A percentile compares a stretch with the other conserved stretches of the same genome.
Evolutionary conservation across 2,888 invertebrate genomes (phyloP).

Genomic region (Ellobium chinense): DNA sequence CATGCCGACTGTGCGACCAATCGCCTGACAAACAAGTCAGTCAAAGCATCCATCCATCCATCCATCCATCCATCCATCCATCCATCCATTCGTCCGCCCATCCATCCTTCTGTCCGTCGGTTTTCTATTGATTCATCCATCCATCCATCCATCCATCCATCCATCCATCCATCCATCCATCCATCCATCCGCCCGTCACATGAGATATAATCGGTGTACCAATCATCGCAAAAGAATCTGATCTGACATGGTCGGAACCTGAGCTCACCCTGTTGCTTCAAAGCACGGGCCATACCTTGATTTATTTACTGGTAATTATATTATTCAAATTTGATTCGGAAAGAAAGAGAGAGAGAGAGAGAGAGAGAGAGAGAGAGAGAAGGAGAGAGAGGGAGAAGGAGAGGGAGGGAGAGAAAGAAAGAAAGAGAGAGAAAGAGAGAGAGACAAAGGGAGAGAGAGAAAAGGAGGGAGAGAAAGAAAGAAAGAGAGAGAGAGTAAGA

Average conservation of each 20-base stretch:
- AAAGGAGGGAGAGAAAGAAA: background rate
- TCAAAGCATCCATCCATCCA: background rate
- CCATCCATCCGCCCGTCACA: background rate
- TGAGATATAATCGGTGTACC: no score
- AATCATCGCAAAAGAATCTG: no score
- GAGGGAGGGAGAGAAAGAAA: background rate
- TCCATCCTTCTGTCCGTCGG: background rate
- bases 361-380: background rate
- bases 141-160: background rate
- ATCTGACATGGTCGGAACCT: no score
- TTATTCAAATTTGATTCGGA: no score
- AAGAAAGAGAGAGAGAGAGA: background rate
- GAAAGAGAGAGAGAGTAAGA: constrained; percentile 18
- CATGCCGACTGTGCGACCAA: no score
- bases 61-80: background rate
- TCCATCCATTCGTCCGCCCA: background rate
- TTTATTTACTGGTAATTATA: no score
- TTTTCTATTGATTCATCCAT: background rate
- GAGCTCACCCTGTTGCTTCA: no score
- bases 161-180: background rate
- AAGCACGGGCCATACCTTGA: no score
- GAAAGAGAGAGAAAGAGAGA: background rate
- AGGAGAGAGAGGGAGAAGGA: background rate
- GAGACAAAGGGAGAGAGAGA: background rate
- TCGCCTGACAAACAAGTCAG: no score